Evolutionary conservation across 2,888 invertebrate species (phyloP).

Genomic region (Netelia fuscicornis): DNA sequence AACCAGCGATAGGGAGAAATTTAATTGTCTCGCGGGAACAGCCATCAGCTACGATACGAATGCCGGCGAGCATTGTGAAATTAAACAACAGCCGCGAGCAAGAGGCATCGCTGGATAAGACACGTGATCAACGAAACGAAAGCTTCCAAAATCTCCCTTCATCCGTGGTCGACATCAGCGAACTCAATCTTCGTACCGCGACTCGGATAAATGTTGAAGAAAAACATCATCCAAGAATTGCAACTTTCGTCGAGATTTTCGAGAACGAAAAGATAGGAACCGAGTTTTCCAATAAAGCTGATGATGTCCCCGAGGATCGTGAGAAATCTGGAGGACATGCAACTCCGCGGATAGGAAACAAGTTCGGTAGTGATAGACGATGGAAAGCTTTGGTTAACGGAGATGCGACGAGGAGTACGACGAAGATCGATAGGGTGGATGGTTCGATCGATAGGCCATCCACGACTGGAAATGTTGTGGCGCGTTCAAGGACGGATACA

Average conservation of each 20-base stretch:
- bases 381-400: conserved; percentile 29
- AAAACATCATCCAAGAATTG: conserved; percentile 14
- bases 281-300: conserved; percentile 50
- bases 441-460: conserved; percentile 26
- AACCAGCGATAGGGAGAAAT: conserved; percentile 14
- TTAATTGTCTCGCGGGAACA: conserved; percentile 15
- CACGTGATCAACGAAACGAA: conserved; percentile 10
- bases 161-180: neutral
- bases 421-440: conserved; percentile 49
- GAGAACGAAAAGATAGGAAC: neutral
- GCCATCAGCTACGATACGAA: neutral
- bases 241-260: conserved; percentile 13
- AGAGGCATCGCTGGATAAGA: neutral
- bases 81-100: neutral
- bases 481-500: neutral
- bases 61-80: conserved; percentile 22
- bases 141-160: neutral
- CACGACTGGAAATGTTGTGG: neutral
- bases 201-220: neutral
- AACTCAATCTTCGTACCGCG: neutral
- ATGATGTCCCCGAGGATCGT: conserved; percentile 22
- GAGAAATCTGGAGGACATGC: conserved; percentile 30
- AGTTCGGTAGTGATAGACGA: conserved; percentile 20
- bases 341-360: conserved; percentile 1
- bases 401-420: conserved; percentile 36